phyloP scores from a whole-genome alignment of 2,888 invertebrate genomes.

The Strigamia maritima region DNA sequence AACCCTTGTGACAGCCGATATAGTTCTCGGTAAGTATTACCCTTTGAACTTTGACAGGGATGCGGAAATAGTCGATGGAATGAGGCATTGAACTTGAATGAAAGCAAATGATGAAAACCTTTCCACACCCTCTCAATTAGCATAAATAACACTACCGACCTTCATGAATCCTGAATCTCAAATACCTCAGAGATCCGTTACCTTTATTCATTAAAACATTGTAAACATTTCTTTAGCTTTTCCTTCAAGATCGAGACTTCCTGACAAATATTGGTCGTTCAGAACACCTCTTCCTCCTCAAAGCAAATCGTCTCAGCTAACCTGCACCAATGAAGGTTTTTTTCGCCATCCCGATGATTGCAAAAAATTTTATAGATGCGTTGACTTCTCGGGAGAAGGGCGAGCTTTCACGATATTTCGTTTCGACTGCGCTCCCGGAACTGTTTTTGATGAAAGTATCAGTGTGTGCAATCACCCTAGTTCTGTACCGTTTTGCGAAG shows the following conservation, averaged over 20 bases:
- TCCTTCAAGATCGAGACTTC: background rate
- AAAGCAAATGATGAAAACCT: background rate
- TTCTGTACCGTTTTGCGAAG: conserved; percentile 38
- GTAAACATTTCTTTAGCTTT: background rate
- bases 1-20: background rate
- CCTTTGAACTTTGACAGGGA: conserved; percentile 5
- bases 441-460: conserved; percentile 45
- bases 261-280: background rate
- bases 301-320: background rate
- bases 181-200: background rate
- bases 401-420: conserved; percentile 42
- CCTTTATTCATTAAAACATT: background rate
- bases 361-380: conserved; percentile 46
- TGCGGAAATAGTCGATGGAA: conserved; percentile 1
- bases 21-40: background rate
- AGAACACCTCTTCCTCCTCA: background rate
- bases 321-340: conserved; percentile 44
- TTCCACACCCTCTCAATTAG: background rate
- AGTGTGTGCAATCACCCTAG: conserved; percentile 45
- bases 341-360: conserved; percentile 48
- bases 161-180: background rate
- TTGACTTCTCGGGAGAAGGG: conserved; percentile 26
- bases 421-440: conserved; percentile 45
- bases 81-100: conserved; percentile 22
- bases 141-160: background rate